Conservation (phyloP, 2,113 vertebrate genomes). For the Gila orcuttii region DNA sequence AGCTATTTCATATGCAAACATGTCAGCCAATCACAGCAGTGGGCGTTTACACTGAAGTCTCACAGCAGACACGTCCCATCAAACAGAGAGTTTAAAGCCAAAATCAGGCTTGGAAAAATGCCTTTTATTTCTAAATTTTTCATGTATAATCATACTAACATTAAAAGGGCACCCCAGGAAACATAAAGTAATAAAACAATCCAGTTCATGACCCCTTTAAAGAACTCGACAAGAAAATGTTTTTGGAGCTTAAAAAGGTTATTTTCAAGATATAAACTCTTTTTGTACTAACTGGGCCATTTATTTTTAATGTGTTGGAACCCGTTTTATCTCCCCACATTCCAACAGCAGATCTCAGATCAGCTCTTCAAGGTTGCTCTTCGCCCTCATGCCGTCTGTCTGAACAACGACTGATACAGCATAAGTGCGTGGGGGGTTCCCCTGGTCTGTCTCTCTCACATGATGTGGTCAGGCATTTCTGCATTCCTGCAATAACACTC, state of each 20-base stretch:
- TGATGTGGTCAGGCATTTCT: slow-evolving; percentile 48
- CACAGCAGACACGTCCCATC: no score
- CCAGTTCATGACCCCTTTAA: neutral
- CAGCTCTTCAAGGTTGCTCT: neutral
- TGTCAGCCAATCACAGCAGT: no score
- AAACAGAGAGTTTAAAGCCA: no score
- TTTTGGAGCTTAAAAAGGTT: neutral
- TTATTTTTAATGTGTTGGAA: neutral
- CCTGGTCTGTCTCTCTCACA: slow-evolving; percentile 37
- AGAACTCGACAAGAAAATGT: neutral
- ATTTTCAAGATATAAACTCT: neutral
- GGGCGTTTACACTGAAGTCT: no score
- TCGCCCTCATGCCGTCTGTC: neutral
- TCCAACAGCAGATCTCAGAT: slow-evolving; percentile 1
- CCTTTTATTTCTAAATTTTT: no score
- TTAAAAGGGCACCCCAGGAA: no score
- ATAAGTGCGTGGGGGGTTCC: slow-evolving; percentile 42
- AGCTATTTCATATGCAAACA: no score
- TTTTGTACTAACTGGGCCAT: neutral
- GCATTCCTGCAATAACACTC: slow-evolving; percentile 13
- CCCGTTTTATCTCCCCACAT: slow-evolving; percentile 2
- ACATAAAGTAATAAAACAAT: no score
- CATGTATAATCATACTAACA: no score
- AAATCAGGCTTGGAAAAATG: no score
- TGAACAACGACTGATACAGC: neutral